Evolutionary conservation across 2,888 invertebrate genomes (phyloP), one percentile per base, ranked within the genome.

Genomic region (Perizoma affinitatum): DNA sequence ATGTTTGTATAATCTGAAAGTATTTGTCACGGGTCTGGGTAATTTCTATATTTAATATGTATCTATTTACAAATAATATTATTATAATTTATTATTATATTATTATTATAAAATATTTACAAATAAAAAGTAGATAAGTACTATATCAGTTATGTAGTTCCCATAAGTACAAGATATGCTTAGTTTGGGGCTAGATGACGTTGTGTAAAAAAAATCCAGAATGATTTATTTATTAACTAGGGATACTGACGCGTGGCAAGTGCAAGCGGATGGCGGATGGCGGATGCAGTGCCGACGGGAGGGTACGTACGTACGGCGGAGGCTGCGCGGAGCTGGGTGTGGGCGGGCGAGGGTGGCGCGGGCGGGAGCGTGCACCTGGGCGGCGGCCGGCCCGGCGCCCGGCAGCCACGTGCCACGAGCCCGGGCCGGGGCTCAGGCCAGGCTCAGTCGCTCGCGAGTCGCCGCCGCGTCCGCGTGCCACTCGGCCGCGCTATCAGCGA

Each of bases 371-470:
- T 88, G 88, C 88, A 88, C 87, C 87, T 87, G 88, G 88, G 88
- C 87, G 87, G 87, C 85, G 86, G 84, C 79, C 84, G 85, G 81
- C 82, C 80, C 78, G 78, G 78, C 82, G 69, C 67, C 69, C 75
- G 76, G 72, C 72, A 67, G 75, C 75, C 88, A 86, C 88, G 89
- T 87, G 89, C 88, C 87, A 22, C 22, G 22, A 22, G 22, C 22
- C 22, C 22, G 22, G 22, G 22, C 22, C 22, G 22, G 22, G 22
- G 22, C 22, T 22, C 85, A 86, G 86, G 84, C 64, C 59, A 63
- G 61, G 73, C 80, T 82, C 85, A 87, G 87, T 86, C 80, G 86
- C 83, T 79, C 74, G 79, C 75, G 75, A 82, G 84, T 82, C 76
- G 74, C 75, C 77, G 66, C 61, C 60, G 58, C 69, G 68, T 65